phyloP scores from a whole-genome alignment of 2,113 vertebrate genomes.

The Platysternon megacephalum region DNA sequence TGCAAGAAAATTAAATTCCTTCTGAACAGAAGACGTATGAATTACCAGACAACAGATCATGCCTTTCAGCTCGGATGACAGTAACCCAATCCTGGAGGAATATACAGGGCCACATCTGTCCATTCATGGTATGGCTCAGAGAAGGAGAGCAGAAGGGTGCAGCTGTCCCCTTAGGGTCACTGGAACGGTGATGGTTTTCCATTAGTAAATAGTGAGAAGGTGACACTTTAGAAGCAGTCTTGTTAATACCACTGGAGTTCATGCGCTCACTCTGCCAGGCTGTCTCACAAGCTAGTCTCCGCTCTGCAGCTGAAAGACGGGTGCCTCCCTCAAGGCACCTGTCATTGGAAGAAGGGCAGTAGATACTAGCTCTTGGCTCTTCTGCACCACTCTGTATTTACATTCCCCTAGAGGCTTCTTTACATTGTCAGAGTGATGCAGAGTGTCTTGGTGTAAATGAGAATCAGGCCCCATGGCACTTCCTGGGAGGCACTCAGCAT shows the following conservation, averaged over 20 bases:
- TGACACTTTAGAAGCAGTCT: background rate
- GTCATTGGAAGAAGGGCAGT: background rate
- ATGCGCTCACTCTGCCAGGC: background rate
- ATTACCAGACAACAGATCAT: background rate
- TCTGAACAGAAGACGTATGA: background rate
- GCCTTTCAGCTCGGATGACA: background rate
- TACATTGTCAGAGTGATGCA: background rate
- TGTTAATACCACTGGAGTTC: background rate
- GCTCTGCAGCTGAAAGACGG: background rate
- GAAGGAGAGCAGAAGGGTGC: conserved; percentile 40
- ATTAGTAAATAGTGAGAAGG: background rate
- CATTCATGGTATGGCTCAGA: background rate
- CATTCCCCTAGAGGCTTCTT: fast-evolving
- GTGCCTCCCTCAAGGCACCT: conserved; percentile 32
- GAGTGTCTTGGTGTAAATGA: background rate
- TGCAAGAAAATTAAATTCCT: background rate
- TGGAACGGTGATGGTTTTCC: background rate
- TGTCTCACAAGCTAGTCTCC: conserved; percentile 26
- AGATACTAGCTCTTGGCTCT: background rate
- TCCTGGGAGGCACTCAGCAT: background rate
- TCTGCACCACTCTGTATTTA: fast-evolving
- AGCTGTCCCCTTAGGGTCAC: conserved; percentile 48
- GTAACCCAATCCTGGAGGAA: conserved; percentile 42
- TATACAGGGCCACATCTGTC: conserved; percentile 62
- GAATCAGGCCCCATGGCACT: background rate